Evolutionary conservation across 2,888 invertebrate genomes (phyloP), one percentile per base, ranked within the genome.

Genomic region (Coleophora flavipennella): DNA sequence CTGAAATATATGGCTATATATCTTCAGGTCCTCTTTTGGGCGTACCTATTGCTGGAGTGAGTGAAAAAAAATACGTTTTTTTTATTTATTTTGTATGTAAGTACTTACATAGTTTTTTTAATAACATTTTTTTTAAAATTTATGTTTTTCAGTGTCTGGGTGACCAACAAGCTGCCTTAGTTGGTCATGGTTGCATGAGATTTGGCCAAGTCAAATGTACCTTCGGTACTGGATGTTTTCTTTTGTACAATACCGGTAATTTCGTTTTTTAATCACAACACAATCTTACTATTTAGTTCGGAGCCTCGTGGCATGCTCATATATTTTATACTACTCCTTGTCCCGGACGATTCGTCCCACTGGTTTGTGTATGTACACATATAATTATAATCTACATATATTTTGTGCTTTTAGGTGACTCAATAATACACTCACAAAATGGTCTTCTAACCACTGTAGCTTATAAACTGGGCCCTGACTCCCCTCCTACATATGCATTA

Each of bases 151-250:
- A 95, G 95, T 92, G 94, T 62, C 86, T 97, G 51, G 97, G 97
- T 27, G 99, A 99, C 73, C 99, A 99, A 77, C 96, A 96, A 69
- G 94, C 96, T 33, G 95, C 97, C 3, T 73, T 98, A 38, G 89
- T 99, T 13, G 98, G 98, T 1, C 97, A 98, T 74, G 88, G 93
- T 59, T 97, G 97, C 59, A 89, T 95, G 61, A 89, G 89, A 57
- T 89, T 91, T 57, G 97, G 97, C 3, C 92, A 94, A 81, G 95
- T 96, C 10, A 96, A 97, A 72, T 95, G 95, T 72, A 97, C 97
- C 42, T 97, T 94, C 68, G 95, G 98, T 35, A 97, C 97, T 39
- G 97, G 97, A 39, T 96, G 97, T 61, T 99, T 98, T 70, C 87
- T 99, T 43, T 85, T 99, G 26, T 94, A 94, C 59, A 98, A 99